Conservation (phyloP, 2,113 vertebrate species). For the Chitala chitala region DNA sequence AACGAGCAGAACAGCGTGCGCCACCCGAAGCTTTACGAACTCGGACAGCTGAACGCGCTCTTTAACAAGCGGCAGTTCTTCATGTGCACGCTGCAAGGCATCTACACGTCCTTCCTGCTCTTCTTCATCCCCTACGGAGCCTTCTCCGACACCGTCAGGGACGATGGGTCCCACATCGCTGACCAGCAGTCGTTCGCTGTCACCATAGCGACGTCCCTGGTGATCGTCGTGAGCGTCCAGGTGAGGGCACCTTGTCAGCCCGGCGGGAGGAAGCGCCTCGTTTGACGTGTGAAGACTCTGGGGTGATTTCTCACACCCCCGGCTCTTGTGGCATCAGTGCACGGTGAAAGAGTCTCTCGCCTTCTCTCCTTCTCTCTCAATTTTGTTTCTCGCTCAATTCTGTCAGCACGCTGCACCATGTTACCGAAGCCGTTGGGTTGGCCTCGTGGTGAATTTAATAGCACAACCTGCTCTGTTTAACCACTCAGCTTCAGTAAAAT, state of each 20-base stretch:
- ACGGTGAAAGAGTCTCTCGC: too few relatives aligned
- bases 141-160: conserved; percentile 58
- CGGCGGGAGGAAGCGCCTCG: not conserved
- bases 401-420: too few relatives aligned
- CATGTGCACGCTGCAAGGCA: conserved; percentile 68
- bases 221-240: conserved; percentile 78
- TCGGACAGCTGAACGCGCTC: conserved; percentile 73
- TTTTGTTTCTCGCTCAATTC: too few relatives aligned
- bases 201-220: conserved; percentile 72
- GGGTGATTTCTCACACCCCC: not conserved
- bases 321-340: not conserved
- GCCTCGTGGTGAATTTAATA: too few relatives aligned
- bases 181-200: conserved; percentile 78
- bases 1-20: conserved; percentile 70
- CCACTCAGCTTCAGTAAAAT: too few relatives aligned
- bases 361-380: too few relatives aligned
- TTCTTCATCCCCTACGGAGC: conserved; percentile 77
- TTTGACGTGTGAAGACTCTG: not conserved
- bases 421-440: too few relatives aligned
- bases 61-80: conserved; percentile 82
- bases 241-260: conserved; percentile 45
- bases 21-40: conserved; percentile 69
- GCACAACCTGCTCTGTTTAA: too few relatives aligned
- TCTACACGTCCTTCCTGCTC: conserved; percentile 70
- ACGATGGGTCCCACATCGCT: conserved; percentile 62